These are phyloP conservation scores for Eubucco bourcierii DNA, from an alignment of 2,113 vertebrate species.

Conservation along the genomic window DNA sequence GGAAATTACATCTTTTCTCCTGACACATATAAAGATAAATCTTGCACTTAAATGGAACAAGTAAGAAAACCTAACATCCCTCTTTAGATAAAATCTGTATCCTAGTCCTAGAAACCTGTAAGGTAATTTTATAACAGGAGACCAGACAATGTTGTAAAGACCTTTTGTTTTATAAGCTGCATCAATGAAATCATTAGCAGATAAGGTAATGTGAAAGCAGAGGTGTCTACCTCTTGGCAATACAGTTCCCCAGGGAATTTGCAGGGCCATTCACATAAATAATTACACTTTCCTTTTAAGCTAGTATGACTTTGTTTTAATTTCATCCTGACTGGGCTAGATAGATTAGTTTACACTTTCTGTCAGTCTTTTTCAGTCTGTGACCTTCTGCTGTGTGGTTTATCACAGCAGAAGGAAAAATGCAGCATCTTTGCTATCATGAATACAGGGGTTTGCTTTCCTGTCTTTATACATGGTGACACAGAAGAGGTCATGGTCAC, in stretches of 20 bases:
- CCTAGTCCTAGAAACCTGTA: constrained; percentile 13
- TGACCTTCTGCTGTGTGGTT: background rate
- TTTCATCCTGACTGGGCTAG: background rate
- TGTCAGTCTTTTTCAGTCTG: background rate
- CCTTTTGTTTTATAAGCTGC: background rate
- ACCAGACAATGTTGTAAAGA: constrained; percentile 5
- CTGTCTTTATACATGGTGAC: background rate
- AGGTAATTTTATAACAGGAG: constrained; percentile 31
- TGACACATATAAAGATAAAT: constrained; percentile 10
- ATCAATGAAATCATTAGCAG: constrained; percentile 18
- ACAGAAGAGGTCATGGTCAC: rapidly evolving
- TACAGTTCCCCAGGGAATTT: background rate
- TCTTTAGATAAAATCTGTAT: background rate
- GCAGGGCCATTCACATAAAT: background rate
- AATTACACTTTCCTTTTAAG: background rate
- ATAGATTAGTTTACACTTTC: background rate
- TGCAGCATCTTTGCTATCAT: background rate
- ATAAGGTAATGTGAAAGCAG: constrained; percentile 19
- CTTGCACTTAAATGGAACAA: background rate
- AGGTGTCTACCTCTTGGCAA: background rate
- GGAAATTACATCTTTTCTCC: constrained; percentile 5
- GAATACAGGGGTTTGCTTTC: background rate
- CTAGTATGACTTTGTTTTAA: background rate
- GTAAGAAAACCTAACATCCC: background rate
- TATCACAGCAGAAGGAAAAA: background rate